Conservation (phyloP, 2,888 invertebrate genomes). For the Embidobia sp. region DNA sequence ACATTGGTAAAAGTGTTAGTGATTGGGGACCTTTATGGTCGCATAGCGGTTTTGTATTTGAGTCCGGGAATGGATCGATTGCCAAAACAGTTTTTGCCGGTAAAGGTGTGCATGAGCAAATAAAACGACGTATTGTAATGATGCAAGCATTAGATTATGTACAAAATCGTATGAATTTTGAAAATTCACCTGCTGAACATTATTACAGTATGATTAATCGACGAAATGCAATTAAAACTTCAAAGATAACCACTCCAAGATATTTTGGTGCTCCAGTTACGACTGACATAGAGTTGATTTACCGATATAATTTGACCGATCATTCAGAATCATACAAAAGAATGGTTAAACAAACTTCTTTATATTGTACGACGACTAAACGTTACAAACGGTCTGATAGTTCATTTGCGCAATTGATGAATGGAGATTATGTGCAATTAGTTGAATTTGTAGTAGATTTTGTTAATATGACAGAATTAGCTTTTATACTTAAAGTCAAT, state of each 20-base stretch:
- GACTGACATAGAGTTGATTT: neutral
- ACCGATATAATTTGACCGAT: conserved; percentile 12
- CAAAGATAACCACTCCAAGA: neutral
- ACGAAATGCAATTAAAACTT: neutral
- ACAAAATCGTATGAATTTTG: neutral
- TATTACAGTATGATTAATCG: neutral
- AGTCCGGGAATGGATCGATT: conserved; percentile 23
- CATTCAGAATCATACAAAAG: conserved; percentile 9
- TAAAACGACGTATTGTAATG: neutral
- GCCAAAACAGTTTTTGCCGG: conserved; percentile 20
- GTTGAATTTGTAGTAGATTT: conserved; percentile 11
- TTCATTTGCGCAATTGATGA: conserved; percentile 9
- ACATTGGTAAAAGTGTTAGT: conserved; percentile 40
- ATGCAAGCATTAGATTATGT: neutral
- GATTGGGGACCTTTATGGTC: conserved; percentile 45
- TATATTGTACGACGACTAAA: conserved; percentile 11
- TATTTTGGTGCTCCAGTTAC: conserved; percentile 20
- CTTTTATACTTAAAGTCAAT: too few species aligned
- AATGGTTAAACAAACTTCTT: conserved; percentile 10
- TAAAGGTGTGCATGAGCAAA: conserved; percentile 27
- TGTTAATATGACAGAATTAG: neutral
- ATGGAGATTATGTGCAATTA: neutral
- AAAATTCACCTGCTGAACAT: neutral
- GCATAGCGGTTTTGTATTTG: conserved; percentile 49
- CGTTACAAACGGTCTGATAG: conserved; percentile 15